Conservation (phyloP, 2,797 vertebrate genomes). For the Pangasius krempfi region DNA sequence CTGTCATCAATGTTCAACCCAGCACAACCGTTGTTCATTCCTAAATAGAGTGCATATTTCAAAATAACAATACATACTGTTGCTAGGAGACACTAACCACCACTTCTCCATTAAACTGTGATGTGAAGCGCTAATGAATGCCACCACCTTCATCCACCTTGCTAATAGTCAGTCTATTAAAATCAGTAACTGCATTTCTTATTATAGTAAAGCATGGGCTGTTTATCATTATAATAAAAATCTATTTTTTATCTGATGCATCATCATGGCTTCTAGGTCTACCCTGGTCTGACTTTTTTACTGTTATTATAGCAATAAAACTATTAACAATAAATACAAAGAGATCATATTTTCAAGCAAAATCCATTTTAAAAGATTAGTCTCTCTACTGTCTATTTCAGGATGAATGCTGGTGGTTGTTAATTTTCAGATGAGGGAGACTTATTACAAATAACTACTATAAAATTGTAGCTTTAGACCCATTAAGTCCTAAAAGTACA, state of each 20-base stretch:
- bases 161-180: conserved; percentile 51
- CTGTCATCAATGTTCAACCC: conserved; percentile 14
- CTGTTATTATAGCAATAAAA: not conserved
- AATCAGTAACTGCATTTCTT: conserved; percentile 48
- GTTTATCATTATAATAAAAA: not conserved
- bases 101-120: conserved; percentile 51
- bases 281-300: not conserved
- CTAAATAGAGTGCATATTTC: conserved; percentile 26
- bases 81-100: conserved; percentile 55
- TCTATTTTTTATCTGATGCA: not conserved
- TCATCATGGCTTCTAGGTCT: not conserved
- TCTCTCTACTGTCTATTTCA: not conserved
- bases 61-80: conserved; percentile 45
- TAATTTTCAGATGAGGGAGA: not conserved
- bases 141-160: conserved; percentile 52
- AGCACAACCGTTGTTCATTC: not conserved
- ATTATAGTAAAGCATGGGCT: conserved; percentile 10
- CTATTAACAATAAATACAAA: not conserved
- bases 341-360: not conserved
- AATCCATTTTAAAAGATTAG: not conserved
- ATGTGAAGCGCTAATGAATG: conserved; percentile 58
- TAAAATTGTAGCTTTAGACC: not conserved
- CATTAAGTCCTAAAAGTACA: not conserved
- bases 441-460: not conserved
- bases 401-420: not conserved